phyloP scores from a whole-genome alignment of 2,888 invertebrate genomes.

The Lasioglossum pauxillum region DNA sequence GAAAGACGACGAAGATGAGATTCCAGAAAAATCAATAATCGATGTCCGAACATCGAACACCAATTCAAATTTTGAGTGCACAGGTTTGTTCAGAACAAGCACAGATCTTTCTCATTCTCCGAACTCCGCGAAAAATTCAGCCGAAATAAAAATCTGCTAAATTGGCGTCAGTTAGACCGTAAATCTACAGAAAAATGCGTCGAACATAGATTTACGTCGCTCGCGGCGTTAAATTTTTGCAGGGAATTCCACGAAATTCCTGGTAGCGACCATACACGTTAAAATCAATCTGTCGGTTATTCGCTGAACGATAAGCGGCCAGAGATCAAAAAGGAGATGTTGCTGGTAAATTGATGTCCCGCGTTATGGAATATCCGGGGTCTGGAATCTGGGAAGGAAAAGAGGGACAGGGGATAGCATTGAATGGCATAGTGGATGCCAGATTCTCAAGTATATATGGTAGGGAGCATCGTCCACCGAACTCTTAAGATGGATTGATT shows the following conservation, averaged over 20 bases:
- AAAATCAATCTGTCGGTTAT: conserved; percentile 10
- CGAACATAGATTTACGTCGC: conserved; percentile 1
- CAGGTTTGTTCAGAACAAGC: not conserved
- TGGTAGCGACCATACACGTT: not conserved
- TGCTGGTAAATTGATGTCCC: conserved; percentile 57
- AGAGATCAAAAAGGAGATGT: conserved; percentile 43
- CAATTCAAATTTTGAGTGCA: not conserved
- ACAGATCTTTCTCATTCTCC: not conserved
- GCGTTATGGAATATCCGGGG: conserved; percentile 54
- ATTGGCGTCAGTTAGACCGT: not conserved
- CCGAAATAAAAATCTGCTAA: not conserved
- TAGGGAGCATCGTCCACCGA: conserved; percentile 40
- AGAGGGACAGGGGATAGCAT: conserved; percentile 29
- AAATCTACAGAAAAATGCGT: not conserved
- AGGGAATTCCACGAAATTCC: not conserved
- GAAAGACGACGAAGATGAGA: not conserved
- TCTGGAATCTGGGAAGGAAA: conserved; percentile 38
- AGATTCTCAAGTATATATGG: conserved; percentile 47
- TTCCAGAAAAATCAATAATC: no score
- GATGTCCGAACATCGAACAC: not conserved
- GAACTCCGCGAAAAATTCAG: not conserved
- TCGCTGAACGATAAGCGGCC: conserved; percentile 6
- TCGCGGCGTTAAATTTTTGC: not conserved
- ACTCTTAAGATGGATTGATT: conserved; percentile 62
- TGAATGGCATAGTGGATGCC: conserved; percentile 49